Base-by-base conservation (phyloP, 2,888 invertebrate genomes). In the Lumbricus terrestris region DNA sequence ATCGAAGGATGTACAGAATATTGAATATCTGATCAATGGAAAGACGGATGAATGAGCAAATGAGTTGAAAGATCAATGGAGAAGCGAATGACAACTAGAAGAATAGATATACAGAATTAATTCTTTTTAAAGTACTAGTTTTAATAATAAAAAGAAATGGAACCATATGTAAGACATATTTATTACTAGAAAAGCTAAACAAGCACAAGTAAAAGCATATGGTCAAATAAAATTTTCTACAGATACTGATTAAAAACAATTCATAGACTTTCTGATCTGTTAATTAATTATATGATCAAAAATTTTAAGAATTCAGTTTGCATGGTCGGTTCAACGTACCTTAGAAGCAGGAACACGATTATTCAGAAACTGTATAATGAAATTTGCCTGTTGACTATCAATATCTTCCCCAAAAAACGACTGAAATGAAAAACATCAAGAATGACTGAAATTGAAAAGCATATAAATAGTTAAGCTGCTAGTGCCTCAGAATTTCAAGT, bases 331-430 rank as follows among this genome's bases (percentile, higher is more conserved):
- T 85, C 11, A 85, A 37, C 40, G 16, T 88, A 88, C 88, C 88
- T 47, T 88, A 38, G 88, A 16, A 40, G 16, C n/a, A 69, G 90
- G 90, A 33, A 91, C 89, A 38, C 89, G 82, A 23, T 42, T 69
- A 11, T 92, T 93, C 15, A 94, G 91, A 92, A 92, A 93, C 29
- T 92, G 90, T 15, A 93, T 92, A 88, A 94, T 94, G 90, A 93
- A 92, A 34, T 93, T 92, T 40, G 93, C 93, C 92, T 93, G 92
- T 88, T 93, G 93, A 89, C 93, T 93, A 33, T 93, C 91, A 89
- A 94, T 93, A 90, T 93, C 93, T 92, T 92, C 92, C 13, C 94
- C 94, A 92, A 92, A 92, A 29, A 92, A 91, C 92, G 92, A 91
- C 94, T 94, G 93, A 88, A 92, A 92, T 82, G 88, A 29, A 54